Evolutionary conservation across 2,888 invertebrate genomes (phyloP), one percentile per base, ranked within the genome.

Genomic region (Oscheius sp.): DNA sequence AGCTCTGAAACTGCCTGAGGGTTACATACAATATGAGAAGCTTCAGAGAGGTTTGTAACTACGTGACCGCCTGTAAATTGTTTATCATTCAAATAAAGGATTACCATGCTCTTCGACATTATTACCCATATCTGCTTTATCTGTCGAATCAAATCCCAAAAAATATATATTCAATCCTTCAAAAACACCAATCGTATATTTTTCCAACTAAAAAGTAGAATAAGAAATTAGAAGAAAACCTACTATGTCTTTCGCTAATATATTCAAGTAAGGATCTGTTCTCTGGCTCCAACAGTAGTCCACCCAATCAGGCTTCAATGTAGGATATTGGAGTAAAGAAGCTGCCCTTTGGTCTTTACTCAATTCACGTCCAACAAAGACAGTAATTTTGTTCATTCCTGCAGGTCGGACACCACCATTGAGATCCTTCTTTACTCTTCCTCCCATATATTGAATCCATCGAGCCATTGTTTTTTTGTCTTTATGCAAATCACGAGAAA

Each of bases 21-120:
- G 26, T 69, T 67, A 62, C 66, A 72, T 1, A 72, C 69, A 12
- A 72, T 63, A 32, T 72, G 72, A 2, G 69, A 63, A 14, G 72
- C 72, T 24, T 32, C 22, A 14, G 33, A 20, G 1, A 28, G 24
- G 20, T 66, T 54, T 1, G 12, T n/a, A 24, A 69, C 66, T 1
- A 67, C 62, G 30, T 20, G 30, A 12, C 72, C 72, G 20, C 47
- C 71, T 71, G 54, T 12, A 70, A 59, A n/a, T n/a, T n/a, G n/a
- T 28, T 5, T 24, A 36, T 24, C 22, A 38, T 12, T 12, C 22
- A n/a, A 24, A 20, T 6, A 36, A 20, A 38, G 1, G 2, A 17
- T 17, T 3, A 71, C 71, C 59, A 22, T 68, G 50, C 20, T 47
- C 22, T 22, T 28, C 30, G n/a, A 72, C 66, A 47, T 41, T 50